Percentiles rank a stretch among this genome's conserved stretches.
phyloP scores from a whole-genome alignment of 2,888 invertebrate genomes.

The Mallateleia sp. region DNA sequence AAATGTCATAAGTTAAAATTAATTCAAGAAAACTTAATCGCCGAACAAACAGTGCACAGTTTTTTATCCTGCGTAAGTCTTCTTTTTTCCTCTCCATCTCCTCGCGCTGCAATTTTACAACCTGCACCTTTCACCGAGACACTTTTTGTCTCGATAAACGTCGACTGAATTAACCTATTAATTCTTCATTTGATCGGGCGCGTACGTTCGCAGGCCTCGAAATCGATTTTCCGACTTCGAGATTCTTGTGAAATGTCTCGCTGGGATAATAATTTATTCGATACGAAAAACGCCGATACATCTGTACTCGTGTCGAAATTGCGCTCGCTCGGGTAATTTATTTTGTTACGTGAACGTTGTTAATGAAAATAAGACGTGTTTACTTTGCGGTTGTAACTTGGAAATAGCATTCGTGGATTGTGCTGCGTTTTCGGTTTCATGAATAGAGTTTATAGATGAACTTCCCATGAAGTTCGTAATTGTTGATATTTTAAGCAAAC shows the following conservation, averaged over 20 bases:
- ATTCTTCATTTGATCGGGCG: slow-evolving; percentile 68
- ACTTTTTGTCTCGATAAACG: slow-evolving; percentile 57
- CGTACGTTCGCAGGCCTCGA: slow-evolving; percentile 69
- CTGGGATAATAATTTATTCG: slow-evolving; percentile 76
- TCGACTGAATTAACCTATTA: slow-evolving; percentile 71
- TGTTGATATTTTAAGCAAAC: too few species aligned
- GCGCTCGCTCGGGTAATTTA: slow-evolving; percentile 36
- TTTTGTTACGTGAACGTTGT: slow-evolving; percentile 52
- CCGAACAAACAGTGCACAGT: slow-evolving; percentile 7
- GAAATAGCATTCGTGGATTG: neutral
- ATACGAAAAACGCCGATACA: slow-evolving; percentile 59
- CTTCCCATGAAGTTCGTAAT: too few species aligned
- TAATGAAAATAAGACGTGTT: slow-evolving; percentile 40
- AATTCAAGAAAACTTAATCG: slow-evolving; percentile 44
- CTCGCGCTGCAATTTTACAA: slow-evolving; percentile 54
- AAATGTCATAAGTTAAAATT: slow-evolving; percentile 59
- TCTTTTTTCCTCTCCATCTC: slow-evolving; percentile 3
- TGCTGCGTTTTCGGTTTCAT: too few species aligned
- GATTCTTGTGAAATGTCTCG: slow-evolving; percentile 78
- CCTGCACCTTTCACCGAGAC: slow-evolving; percentile 71
- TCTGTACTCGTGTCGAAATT: slow-evolving; percentile 68
- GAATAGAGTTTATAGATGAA: too few species aligned
- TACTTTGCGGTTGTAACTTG: slow-evolving; percentile 5
- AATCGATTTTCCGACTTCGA: slow-evolving; percentile 77
- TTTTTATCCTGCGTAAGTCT: slow-evolving; percentile 6